Conservation (phyloP, 2,113 vertebrate genomes). For the Onychostruthus taczanowskii region DNA sequence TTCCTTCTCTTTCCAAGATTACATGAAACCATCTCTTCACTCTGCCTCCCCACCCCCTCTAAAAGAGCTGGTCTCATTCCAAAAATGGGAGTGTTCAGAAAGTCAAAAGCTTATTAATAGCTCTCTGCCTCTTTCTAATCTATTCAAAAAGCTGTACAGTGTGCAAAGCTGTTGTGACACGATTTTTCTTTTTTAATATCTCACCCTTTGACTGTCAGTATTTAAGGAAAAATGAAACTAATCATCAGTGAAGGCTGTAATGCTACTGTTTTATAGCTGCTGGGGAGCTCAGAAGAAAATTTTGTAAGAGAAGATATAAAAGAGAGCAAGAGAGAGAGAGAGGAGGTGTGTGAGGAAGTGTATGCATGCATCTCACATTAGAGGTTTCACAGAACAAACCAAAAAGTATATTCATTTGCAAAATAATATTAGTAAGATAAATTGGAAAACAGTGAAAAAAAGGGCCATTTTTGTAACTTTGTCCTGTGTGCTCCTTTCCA, state of each 20-base stretch:
- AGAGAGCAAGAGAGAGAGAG: not conserved
- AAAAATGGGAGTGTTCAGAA: not conserved
- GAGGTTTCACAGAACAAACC: not conserved
- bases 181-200: constrained; percentile 19
- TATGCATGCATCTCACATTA: not conserved
- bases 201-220: not conserved
- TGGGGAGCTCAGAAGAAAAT: not conserved
- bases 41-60: not conserved
- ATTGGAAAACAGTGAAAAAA: not conserved
- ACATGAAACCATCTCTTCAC: not conserved
- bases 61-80: not conserved
- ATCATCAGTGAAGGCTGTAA: not conserved
- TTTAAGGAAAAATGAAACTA: constrained; percentile 24
- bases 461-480: not conserved
- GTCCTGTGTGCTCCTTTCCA: not conserved
- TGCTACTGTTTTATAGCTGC: not conserved
- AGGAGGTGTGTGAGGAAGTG: too few relatives aligned
- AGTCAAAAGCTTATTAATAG: constrained; percentile 42
- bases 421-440: not conserved
- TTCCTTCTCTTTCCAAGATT: not conserved
- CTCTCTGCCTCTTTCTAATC: constrained; percentile 12
- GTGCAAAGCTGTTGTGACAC: constrained; percentile 38
- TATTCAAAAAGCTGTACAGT: not conserved
- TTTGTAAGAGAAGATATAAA: not conserved
- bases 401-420: not conserved